A percentile compares a stretch with the other conserved stretches of the same genome.
These are phyloP conservation scores for Oxygymnocypris stewartii DNA, from an alignment of 2,113 vertebrate genomes.

Conservation along the genomic window DNA sequence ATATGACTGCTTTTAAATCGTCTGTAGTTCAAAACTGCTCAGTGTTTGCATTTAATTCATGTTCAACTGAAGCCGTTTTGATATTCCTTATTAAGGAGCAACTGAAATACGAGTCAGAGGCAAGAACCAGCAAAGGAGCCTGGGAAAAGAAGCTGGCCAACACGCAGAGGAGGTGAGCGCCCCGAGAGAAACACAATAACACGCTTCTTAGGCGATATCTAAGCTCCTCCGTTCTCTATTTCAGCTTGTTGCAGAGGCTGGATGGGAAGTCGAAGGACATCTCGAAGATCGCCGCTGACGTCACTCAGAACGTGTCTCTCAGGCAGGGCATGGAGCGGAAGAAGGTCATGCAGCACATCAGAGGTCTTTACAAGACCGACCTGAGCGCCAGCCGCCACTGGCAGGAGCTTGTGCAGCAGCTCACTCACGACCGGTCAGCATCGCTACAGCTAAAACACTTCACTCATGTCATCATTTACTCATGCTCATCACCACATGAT, in stretches of 20 bases:
- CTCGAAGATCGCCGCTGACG: conserved; percentile 95
- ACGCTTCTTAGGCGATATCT: background rate
- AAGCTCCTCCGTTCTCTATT: background rate
- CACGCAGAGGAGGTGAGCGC: conserved; percentile 76
- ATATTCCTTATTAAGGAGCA: conserved; percentile 79
- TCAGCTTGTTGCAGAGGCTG: conserved; percentile 93
- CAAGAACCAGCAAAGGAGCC: conserved; percentile 82
- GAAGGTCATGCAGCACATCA: conserved; percentile 96
- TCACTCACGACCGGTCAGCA: conserved; percentile 89
- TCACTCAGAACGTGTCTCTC: conserved; percentile 94
- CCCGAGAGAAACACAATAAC: background rate
- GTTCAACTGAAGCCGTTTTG: background rate
- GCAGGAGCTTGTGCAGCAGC: conserved; percentile 95
- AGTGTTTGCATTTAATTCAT: background rate
- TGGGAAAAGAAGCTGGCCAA: conserved; percentile 93
- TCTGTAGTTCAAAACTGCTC: background rate
- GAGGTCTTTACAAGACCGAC: conserved; percentile 91
- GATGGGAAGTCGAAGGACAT: conserved; percentile 94
- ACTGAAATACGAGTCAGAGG: conserved; percentile 88
- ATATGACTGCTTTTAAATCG: background rate
- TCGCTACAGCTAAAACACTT: background rate
- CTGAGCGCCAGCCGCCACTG: conserved; percentile 93
- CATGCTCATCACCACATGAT: background rate
- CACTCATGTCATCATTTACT: background rate
- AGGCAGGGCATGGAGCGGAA: conserved; percentile 96